Evolutionary conservation across 1,140 invertebrate genomes (phyloP).

Genomic region (Philopotamus ludificatus): DNA sequence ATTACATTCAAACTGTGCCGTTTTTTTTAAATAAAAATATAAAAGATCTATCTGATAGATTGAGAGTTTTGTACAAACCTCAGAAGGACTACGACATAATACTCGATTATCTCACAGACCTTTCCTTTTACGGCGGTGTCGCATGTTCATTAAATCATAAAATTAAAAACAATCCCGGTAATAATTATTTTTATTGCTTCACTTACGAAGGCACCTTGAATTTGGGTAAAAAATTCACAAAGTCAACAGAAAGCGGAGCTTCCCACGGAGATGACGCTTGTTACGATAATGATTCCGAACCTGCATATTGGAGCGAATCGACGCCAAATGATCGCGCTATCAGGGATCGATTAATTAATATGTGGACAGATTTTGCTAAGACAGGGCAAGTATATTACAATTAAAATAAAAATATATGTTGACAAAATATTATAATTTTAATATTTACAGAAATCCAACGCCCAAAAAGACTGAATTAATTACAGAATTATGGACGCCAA

Average conservation of each 20-base stretch:
- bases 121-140: conserved; percentile 49
- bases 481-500: neutral
- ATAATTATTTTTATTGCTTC: conserved; percentile 53
- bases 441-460: neutral
- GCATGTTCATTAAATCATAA: conserved; percentile 41
- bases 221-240: conserved; percentile 44
- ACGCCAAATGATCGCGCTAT: conserved; percentile 45
- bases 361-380: conserved; percentile 59
- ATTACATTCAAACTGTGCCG: conserved; percentile 45
- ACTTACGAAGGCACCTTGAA: conserved; percentile 50
- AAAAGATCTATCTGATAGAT: conserved; percentile 44
- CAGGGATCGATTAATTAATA: conserved; percentile 46
- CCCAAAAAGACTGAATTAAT: neutral
- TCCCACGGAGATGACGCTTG: conserved; percentile 51
- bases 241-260: conserved; percentile 45
- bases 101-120: conserved; percentile 49
- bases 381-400: conserved; percentile 48
- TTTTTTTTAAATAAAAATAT: conserved; percentile 44
- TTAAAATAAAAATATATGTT: neutral
- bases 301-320: conserved; percentile 42
- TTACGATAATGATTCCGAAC: conserved; percentile 45
- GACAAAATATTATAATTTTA: too few species aligned
- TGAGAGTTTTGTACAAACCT: conserved; percentile 45
- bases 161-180: conserved; percentile 39
- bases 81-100: conserved; percentile 35